Evolutionary conservation across 2,888 invertebrate genomes (phyloP).

Genomic region (Drosophila prostipennis): DNA sequence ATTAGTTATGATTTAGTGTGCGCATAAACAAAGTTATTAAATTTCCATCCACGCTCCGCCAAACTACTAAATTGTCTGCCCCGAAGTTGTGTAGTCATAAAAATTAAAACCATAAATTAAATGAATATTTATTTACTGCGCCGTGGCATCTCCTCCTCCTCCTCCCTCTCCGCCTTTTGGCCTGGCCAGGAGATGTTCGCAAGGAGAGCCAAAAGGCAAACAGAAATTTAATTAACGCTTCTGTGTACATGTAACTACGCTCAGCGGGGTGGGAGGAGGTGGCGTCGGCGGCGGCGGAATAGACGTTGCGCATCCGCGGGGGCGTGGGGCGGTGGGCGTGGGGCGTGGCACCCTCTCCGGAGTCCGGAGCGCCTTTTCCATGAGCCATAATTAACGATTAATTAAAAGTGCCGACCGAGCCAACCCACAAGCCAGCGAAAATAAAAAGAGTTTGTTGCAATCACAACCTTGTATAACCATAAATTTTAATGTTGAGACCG

Average conservation of each 20-base stretch:
- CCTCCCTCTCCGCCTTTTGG: neutral
- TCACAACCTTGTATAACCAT: slow-evolving; percentile 43
- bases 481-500: slow-evolving; percentile 35
- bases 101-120: slow-evolving; percentile 80
- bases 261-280: slow-evolving; percentile 55
- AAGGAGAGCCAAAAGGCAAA: slow-evolving; percentile 49
- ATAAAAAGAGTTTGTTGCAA: slow-evolving; percentile 33
- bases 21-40: slow-evolving; percentile 79
- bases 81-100: slow-evolving; percentile 78
- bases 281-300: slow-evolving; percentile 13
- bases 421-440: slow-evolving; percentile 29
- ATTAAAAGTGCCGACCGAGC: slow-evolving; percentile 58
- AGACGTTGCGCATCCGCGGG: slow-evolving; percentile 3
- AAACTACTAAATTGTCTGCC: slow-evolving; percentile 78
- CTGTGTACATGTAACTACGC: slow-evolving; percentile 75
- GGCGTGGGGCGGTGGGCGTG: slow-evolving; percentile 31
- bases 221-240: slow-evolving; percentile 79
- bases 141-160: slow-evolving; percentile 12
- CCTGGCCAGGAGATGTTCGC: slow-evolving; percentile 33
- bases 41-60: slow-evolving; percentile 78
- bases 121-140: slow-evolving; percentile 77
- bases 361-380: slow-evolving; percentile 47
- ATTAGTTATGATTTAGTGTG: slow-evolving; percentile 80
- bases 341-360: slow-evolving; percentile 32
- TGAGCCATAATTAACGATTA: slow-evolving; percentile 74